Percentiles rank a stretch among this genome's conserved stretches.
These are phyloP conservation scores for Periophthalmus modestus DNA, from an alignment of 2,113 vertebrate genomes.

Conservation along the genomic window DNA sequence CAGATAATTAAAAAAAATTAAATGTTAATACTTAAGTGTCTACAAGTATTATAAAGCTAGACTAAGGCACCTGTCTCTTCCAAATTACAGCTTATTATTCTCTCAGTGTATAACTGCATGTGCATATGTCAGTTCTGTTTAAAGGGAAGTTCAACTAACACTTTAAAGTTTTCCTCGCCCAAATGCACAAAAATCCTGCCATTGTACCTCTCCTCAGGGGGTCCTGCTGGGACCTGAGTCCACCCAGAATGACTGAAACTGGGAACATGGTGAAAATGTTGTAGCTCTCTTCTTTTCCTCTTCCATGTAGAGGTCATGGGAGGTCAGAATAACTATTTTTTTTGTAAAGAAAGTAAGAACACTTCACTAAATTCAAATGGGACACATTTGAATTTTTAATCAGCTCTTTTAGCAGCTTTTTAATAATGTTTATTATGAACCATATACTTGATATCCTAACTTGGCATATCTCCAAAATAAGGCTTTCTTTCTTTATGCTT, in stretches of 20 bases:
- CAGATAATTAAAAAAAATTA: too few species aligned
- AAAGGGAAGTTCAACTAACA: slow-evolving; percentile 40
- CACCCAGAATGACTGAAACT: slow-evolving; percentile 3
- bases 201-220: slow-evolving; percentile 57
- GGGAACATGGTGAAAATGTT: not conserved
- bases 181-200: slow-evolving; percentile 57
- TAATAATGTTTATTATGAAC: too few species aligned
- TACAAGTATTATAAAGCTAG: too few species aligned
- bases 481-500: too few species aligned
- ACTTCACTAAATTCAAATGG: too few species aligned
- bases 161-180: slow-evolving; percentile 23
- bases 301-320: not conserved
- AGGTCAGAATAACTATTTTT: not conserved
- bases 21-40: too few species aligned
- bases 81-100: not conserved
- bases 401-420: too few species aligned
- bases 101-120: slow-evolving; percentile 20
- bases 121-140: slow-evolving; percentile 56
- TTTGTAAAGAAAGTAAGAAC: too few species aligned
- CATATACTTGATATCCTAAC: too few species aligned
- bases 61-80: not conserved
- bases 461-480: too few species aligned
- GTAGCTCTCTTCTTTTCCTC: not conserved
- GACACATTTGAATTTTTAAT: too few species aligned
- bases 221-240: slow-evolving; percentile 25